Evolutionary conservation across 1,140 invertebrate species (phyloP), one percentile per base, ranked within the genome.

Genomic region (Leptinotarsa lineolata): DNA sequence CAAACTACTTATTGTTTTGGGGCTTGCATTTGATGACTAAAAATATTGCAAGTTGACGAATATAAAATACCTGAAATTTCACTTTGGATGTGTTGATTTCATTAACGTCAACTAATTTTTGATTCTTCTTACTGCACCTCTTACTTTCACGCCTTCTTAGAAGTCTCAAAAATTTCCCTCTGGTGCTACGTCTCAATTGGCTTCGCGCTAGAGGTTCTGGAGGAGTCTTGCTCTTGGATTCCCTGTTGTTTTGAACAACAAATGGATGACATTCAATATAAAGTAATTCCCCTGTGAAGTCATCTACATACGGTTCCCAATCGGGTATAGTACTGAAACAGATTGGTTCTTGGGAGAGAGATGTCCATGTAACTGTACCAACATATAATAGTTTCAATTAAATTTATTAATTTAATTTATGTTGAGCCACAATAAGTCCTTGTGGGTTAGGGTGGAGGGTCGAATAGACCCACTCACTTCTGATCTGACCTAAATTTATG

Each of bases 261-360:
- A 81, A 82, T 8, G 83, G 83, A 76, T 83, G 81, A 70, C 83
- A 84, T 72, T 84, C 83, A 24, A 84, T 82, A 64, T 82, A 84
- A 12, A 84, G 59, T 45, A 84, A 72, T 74, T 84, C 81, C 11
- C 83, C 83, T 48, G 78, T 77, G 48, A 67, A 70, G 69, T 82
- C 81, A 72, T 82, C 78, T 15, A 84, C 73, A 64, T 77, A 82
- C 4, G 81, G 78, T 74, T 84, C 83, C 83, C 83, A 84, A 78
- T 84, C 83, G n/a, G 83, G 82, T 66, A 83, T 76, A 0, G 83
- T 81, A 75, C 83, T 84, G 60, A 70, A 81, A 82, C 30, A 59
- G 30, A 67, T 72, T 70, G 46, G 0, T 68, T 72, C 15, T 59
- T 59, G 12, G 15, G 58, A 59, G 12, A n/a, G 24, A 30, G 24